Base-by-base conservation (phyloP, 1,140 invertebrate genomes). In the Anoplophora glabripennis region DNA sequence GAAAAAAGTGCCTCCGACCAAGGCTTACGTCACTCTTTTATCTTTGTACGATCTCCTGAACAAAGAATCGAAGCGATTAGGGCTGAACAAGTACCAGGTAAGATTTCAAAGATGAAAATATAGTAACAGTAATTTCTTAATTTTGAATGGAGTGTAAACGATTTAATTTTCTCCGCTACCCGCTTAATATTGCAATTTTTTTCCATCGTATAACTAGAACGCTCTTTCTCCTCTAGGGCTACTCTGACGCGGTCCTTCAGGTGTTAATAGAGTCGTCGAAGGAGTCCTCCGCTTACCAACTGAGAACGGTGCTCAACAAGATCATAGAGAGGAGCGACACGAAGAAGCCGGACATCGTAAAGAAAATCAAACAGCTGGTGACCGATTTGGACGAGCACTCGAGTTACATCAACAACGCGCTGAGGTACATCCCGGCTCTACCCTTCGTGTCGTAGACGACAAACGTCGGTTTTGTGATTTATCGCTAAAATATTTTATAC, bases 31-130 rank as follows among this genome's bases (percentile, higher is more conserved):
- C 18, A 75, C 78, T 15, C 64, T 83, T 37, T 53, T 83, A 34
- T 69, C 81, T 8, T 57, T 83, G 17, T 83, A 83, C 58, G 82
- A 83, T 68, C 72, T 79, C 1, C 61, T 83, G 14, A 82, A 80
- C 64, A 78, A 81, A 56, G 82, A 83, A 52, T 76, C 80, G 0
- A 83, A 83, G 68, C 78, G 74, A 36, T 73, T 81, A 51, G 75
- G 74, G 34, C 72, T 82, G 1, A 80, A 77, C 40, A 79, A 79
- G 64, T 82, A 76, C 64, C 72, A 71, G 58, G 81, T 82, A 53
- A 61, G 63, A 64, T 45, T 37, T 28, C 18, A 45, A 36, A 17
- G 7, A 11, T 5, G n/a, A n/a, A n/a, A n/a, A n/a, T n/a, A n/a
- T n/a, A n/a, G n/a, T n/a, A n/a, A n/a, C n/a, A n/a, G n/a, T n/a